phyloP scores from a whole-genome alignment of 2,797 vertebrate species.

The Acrossocheilus wenchowensis region DNA sequence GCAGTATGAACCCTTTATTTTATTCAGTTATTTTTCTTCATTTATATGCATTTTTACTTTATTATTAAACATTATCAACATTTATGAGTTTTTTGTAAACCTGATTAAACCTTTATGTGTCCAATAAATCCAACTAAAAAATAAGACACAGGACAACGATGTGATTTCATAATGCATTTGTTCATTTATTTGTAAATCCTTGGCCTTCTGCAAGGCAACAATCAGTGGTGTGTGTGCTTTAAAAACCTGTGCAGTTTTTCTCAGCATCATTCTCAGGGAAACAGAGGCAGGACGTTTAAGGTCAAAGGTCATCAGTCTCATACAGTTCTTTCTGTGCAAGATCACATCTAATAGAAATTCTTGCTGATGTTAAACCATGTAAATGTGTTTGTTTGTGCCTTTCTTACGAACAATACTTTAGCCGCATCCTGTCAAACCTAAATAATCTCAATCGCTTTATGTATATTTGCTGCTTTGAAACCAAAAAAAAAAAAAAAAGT shows the following conservation, averaged over 20 bases:
- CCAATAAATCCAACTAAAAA: not conserved
- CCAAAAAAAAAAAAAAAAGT: not conserved
- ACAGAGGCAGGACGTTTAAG: slow-evolving; percentile 21
- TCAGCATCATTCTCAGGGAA: slow-evolving; percentile 15
- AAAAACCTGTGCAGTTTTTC: slow-evolving; percentile 66
- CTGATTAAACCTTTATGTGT: not conserved
- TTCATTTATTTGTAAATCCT: slow-evolving; percentile 67
- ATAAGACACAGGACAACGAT: not conserved
- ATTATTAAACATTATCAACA: not conserved
- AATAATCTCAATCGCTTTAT: slow-evolving; percentile 19
- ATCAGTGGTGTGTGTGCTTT: slow-evolving; percentile 72
- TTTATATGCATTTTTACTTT: not conserved
- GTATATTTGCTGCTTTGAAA: slow-evolving; percentile 37
- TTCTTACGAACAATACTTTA: slow-evolving; percentile 30
- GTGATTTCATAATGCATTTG: slow-evolving; percentile 59
- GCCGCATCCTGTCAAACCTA: slow-evolving; percentile 39
- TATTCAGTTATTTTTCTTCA: not conserved
- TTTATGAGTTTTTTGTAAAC: not conserved
- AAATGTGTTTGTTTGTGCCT: slow-evolving; percentile 27
- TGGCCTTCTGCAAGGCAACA: slow-evolving; percentile 68
- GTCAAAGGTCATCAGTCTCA: not conserved
- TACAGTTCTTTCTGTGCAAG: slow-evolving; percentile 2
- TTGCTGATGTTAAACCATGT: slow-evolving; percentile 25
- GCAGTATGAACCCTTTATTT: not conserved
- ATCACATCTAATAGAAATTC: not conserved